phyloP scores from a whole-genome alignment of 2,888 invertebrate species.

The Scaptomyza flava region DNA sequence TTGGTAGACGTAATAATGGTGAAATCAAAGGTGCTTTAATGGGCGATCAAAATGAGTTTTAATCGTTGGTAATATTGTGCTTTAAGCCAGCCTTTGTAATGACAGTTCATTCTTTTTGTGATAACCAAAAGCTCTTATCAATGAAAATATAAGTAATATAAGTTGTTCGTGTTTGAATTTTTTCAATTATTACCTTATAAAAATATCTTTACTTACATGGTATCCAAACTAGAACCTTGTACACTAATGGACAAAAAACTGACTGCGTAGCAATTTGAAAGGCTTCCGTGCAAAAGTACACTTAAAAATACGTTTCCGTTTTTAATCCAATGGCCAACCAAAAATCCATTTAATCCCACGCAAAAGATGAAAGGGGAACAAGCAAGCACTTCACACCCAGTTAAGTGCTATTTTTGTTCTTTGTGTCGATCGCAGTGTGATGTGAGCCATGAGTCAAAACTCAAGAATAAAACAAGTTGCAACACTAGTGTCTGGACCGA shows the following conservation, averaged over 20 bases:
- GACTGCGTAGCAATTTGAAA: neutral
- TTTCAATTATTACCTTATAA: too few relatives aligned
- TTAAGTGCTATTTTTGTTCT: slow-evolving; percentile 16
- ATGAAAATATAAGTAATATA: neutral
- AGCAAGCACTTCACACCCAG: slow-evolving; percentile 38
- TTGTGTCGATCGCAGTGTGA: slow-evolving; percentile 35
- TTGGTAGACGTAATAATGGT: neutral
- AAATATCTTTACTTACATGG: too few relatives aligned
- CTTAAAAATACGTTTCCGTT: slow-evolving; percentile 9
- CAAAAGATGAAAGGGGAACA: slow-evolving; percentile 17
- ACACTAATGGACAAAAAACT: neutral
- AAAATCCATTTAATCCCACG: slow-evolving; percentile 32
- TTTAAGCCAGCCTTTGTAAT: neutral
- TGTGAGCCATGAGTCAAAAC: slow-evolving; percentile 26
- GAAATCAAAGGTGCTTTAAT: neutral
- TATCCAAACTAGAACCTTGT: too few relatives aligned
- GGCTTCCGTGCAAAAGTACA: neutral
- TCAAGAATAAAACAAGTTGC: slow-evolving; percentile 16
- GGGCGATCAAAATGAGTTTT: neutral
- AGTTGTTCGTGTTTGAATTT: too few relatives aligned
- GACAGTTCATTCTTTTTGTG: neutral
- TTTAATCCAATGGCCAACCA: slow-evolving; percentile 14
- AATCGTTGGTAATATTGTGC: neutral
- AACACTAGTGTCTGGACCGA: slow-evolving; percentile 15
- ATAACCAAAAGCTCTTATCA: neutral